These are phyloP conservation scores for Pseudopipra pipra DNA, from an alignment of 2,113 vertebrate species.

Conservation along the genomic window DNA sequence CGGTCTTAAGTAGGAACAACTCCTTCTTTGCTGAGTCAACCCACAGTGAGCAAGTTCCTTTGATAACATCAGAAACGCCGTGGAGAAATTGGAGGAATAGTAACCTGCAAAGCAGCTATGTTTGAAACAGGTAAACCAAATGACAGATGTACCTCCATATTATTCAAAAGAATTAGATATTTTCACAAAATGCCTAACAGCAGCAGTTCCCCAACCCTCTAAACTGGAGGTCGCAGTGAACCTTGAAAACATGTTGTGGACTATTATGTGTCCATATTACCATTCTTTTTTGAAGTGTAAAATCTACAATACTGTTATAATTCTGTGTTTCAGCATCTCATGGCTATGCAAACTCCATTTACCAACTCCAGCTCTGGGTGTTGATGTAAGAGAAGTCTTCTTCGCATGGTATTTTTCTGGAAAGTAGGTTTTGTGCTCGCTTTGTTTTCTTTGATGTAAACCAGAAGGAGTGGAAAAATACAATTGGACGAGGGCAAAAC, in stretches of 20 bases:
- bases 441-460: neutral
- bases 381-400: neutral
- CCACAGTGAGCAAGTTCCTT: neutral
- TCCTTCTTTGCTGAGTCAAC: neutral
- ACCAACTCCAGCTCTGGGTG: neutral
- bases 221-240: fast-evolving
- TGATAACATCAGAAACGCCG: neutral
- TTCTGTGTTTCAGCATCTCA: neutral
- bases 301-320: neutral
- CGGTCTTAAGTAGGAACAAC: neutral
- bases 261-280: neutral
- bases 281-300: neutral
- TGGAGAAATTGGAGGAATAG: neutral
- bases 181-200: neutral
- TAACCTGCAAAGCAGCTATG: neutral
- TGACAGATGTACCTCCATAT: neutral
- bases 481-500: neutral
- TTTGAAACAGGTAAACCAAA: neutral
- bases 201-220: neutral
- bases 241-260: neutral
- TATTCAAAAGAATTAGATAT: neutral
- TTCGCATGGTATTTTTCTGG: neutral
- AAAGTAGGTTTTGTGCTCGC: neutral
- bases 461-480: neutral
- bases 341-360: neutral